These are phyloP conservation scores for Danaus melanippus DNA, from an alignment of 1,140 invertebrate genomes.

Conservation along the genomic window DNA sequence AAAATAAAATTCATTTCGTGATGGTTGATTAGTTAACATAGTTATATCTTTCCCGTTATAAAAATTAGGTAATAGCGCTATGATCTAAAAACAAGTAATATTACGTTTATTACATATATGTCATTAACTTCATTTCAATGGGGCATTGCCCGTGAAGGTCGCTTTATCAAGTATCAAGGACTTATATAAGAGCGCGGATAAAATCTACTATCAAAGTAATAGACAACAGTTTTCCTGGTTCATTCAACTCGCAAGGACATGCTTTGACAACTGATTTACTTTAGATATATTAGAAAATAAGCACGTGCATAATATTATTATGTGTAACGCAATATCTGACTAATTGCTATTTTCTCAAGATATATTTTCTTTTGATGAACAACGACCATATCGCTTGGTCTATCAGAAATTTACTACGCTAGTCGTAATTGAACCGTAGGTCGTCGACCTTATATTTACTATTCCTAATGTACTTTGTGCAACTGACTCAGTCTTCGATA, in stretches of 20 bases:
- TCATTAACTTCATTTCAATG: slow-evolving; percentile 34
- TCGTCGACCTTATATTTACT: slow-evolving; percentile 5
- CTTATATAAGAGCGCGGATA: slow-evolving; percentile 51
- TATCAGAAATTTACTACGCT: slow-evolving; percentile 15
- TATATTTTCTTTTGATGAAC: slow-evolving; percentile 7
- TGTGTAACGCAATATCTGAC: slow-evolving; percentile 8
- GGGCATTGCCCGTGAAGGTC: slow-evolving; percentile 53
- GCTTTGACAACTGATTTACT: slow-evolving; percentile 31
- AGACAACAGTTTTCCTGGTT: slow-evolving; percentile 52
- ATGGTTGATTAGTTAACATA: too few relatives aligned
- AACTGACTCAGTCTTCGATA: too few relatives aligned
- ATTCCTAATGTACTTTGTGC: too few relatives aligned
- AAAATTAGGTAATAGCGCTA: too few relatives aligned
- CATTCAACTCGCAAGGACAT: slow-evolving; percentile 52
- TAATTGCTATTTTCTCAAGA: slow-evolving; percentile 2
- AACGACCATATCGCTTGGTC: slow-evolving; percentile 4
- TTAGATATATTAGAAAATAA: slow-evolving; percentile 31
- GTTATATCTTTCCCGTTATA: too few relatives aligned
- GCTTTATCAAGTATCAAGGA: slow-evolving; percentile 41
- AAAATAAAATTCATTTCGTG: too few relatives aligned
- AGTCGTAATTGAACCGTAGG: slow-evolving; percentile 18
- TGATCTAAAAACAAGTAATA: too few relatives aligned
- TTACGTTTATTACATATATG: slow-evolving; percentile 13
- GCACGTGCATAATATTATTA: slow-evolving; percentile 28
- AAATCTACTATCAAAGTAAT: slow-evolving; percentile 40